phyloP scores from a whole-genome alignment of 1,140 invertebrate species.

The Panagrolaimus sp. region DNA sequence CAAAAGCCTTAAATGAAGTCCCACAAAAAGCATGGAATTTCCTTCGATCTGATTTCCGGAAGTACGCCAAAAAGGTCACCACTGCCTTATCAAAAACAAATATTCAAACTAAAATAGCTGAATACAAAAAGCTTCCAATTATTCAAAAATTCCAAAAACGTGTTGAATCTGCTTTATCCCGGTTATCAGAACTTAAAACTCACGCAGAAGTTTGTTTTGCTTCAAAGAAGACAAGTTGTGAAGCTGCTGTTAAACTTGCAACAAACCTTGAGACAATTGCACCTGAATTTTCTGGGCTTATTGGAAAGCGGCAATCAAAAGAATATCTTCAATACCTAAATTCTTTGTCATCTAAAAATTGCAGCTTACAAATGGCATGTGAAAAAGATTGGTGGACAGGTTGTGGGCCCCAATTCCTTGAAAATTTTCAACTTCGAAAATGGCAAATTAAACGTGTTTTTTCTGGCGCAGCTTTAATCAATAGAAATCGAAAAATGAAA shows the following conservation, averaged over 20 bases:
- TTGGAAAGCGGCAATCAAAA: slow-evolving; percentile 8
- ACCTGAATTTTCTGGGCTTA: slow-evolving; percentile 1
- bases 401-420: slow-evolving; percentile 7
- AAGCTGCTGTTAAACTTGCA: not conserved
- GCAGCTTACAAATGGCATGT: not conserved
- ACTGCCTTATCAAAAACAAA: slow-evolving; percentile 1
- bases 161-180: not conserved
- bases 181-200: not conserved
- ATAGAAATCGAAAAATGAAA: not conserved
- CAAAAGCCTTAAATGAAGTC: not conserved
- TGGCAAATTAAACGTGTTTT: slow-evolving; percentile 17
- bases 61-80: slow-evolving; percentile 1
- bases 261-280: not conserved
- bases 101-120: not conserved
- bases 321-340: slow-evolving; percentile 10
- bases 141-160: not conserved
- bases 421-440: slow-evolving; percentile 10
- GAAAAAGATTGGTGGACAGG: slow-evolving; percentile 26
- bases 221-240: not conserved
- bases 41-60: not conserved
- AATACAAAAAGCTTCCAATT: slow-evolving; percentile 1
- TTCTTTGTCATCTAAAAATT: not conserved
- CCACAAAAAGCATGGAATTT: not conserved
- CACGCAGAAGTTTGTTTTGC: slow-evolving; percentile 7
- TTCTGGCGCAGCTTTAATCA: slow-evolving; percentile 2